phyloP scores from a whole-genome alignment of 1,140 invertebrate species.

The Lepidostoma basale region DNA sequence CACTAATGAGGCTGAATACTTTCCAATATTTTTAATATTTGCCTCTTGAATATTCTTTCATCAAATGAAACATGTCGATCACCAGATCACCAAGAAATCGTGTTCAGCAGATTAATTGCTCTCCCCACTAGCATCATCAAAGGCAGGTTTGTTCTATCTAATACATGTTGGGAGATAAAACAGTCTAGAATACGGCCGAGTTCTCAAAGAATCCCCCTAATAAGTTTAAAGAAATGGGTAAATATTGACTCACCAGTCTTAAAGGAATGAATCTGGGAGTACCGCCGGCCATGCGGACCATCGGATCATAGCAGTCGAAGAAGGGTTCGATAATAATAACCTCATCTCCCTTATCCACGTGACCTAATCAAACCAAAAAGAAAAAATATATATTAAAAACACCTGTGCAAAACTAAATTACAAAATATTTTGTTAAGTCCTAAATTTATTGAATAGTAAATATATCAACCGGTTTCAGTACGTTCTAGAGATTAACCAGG shows the following conservation, averaged over 20 bases:
- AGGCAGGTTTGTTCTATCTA: no score
- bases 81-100: no score
- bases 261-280: slow-evolving; percentile 87
- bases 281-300: slow-evolving; percentile 89
- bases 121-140: no score
- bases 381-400: neutral
- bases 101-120: no score
- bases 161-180: slow-evolving; percentile 15
- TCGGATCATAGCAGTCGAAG: slow-evolving; percentile 97
- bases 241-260: slow-evolving; percentile 76
- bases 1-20: no score
- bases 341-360: slow-evolving; percentile 85
- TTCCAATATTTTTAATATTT: no score
- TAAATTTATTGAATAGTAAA: no score
- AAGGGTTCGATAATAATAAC: slow-evolving; percentile 98
- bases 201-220: no score
- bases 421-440: neutral
- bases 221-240: no score
- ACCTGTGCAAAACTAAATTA: neutral
- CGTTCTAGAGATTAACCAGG: no score
- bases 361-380: slow-evolving; percentile 64
- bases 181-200: neutral
- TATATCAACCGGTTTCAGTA: neutral
- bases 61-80: no score
- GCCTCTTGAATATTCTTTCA: no score